A percentile compares a stretch with the other conserved stretches of the same genome.
Evolutionary conservation across 1,140 invertebrate species (phyloP).

Genomic region (Rhagoletis zephyria): DNA sequence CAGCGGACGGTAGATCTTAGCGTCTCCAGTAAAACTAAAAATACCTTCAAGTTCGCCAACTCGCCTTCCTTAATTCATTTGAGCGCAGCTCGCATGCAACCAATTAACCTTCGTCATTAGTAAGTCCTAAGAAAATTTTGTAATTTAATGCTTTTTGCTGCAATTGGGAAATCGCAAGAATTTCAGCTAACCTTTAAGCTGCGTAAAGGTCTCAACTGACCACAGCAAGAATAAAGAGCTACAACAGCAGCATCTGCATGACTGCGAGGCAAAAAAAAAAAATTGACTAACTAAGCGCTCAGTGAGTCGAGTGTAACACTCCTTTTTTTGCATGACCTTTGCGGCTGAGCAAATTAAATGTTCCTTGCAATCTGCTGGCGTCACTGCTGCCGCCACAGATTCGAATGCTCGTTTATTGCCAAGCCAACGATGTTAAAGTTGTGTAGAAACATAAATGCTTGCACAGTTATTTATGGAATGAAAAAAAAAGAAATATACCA

Average conservation of each 20-base stretch:
- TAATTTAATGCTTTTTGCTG: slow-evolving; percentile 41
- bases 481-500: slow-evolving; percentile 9
- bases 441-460: not conserved
- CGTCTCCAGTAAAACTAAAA: not conserved
- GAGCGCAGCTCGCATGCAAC: not conserved
- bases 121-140: slow-evolving; percentile 6
- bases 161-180: slow-evolving; percentile 33
- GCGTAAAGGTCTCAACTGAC: not conserved
- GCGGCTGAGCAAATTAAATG: slow-evolving; percentile 48
- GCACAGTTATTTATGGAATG: no score
- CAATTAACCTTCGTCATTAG: slow-evolving; percentile 47
- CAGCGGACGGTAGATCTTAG: no score
- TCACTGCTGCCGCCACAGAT: not conserved
- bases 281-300: not conserved
- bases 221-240: not conserved
- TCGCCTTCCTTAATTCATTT: not conserved
- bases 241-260: not conserved
- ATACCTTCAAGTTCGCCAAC: not conserved
- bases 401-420: not conserved
- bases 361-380: not conserved
- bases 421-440: not conserved
- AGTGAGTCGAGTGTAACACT: not conserved
- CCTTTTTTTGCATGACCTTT: not conserved
- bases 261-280: no score
- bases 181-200: not conserved